Evolutionary conservation across 2,797 vertebrate genomes (phyloP).

Genomic region (Macroramphosus scolopax): DNA sequence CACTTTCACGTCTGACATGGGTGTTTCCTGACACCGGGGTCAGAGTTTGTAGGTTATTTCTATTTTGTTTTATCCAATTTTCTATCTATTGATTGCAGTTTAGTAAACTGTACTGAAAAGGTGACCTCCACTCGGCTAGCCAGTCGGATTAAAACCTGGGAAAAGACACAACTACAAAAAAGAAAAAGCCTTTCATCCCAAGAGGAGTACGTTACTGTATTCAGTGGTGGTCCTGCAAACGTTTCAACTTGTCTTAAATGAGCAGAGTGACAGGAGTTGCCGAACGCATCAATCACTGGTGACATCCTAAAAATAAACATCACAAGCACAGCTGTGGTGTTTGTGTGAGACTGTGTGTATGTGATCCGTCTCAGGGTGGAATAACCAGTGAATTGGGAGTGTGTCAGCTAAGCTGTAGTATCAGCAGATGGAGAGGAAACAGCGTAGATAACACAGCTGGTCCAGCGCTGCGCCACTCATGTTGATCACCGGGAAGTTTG

Average conservation of each 20-base stretch:
- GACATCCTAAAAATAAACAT: slow-evolving; percentile 41
- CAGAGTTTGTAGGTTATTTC: too few relatives aligned
- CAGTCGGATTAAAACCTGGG: too few relatives aligned
- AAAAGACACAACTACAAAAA: too few relatives aligned
- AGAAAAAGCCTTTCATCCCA: too few relatives aligned
- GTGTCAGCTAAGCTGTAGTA: slow-evolving; percentile 63
- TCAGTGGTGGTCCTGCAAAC: too few relatives aligned
- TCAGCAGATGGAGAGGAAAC: slow-evolving; percentile 63
- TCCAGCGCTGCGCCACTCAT: slow-evolving; percentile 48
- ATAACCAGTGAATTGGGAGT: slow-evolving; percentile 53
- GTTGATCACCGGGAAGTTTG: slow-evolving; percentile 48
- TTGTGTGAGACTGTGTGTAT: slow-evolving; percentile 30
- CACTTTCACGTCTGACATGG: too few relatives aligned
- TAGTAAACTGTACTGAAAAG: too few relatives aligned
- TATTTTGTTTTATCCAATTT: too few relatives aligned
- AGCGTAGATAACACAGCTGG: slow-evolving; percentile 60
- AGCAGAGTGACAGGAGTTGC: slow-evolving; percentile 13
- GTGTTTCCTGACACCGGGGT: too few relatives aligned
- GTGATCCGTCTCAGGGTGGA: slow-evolving; percentile 44
- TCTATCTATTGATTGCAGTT: too few relatives aligned
- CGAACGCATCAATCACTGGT: slow-evolving; percentile 49
- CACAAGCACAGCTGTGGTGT: slow-evolving; percentile 50
- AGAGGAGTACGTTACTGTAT: too few relatives aligned
- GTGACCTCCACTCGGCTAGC: too few relatives aligned
- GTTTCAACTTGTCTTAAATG: slow-evolving; percentile 21